Percentiles rank a stretch among this genome's conserved stretches.
Conservation (phyloP, 1,140 invertebrate genomes). For the Thaumatotibia leucotreta region DNA sequence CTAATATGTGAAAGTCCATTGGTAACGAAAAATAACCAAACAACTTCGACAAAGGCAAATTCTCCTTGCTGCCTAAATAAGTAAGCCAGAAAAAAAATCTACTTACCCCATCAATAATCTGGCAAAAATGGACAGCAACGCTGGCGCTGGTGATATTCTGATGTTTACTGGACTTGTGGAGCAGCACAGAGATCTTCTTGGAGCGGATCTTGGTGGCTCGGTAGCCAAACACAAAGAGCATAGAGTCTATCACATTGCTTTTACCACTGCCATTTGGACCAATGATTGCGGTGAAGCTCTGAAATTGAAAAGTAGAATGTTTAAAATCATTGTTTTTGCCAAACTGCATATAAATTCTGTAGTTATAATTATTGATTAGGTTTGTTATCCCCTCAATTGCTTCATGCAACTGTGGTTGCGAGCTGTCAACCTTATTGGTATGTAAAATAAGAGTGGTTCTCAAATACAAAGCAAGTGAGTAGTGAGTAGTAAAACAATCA, state of each 20-base stretch:
- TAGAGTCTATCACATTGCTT: constrained; percentile 99
- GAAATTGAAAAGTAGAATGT: constrained; percentile 40
- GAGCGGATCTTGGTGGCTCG: constrained; percentile 96
- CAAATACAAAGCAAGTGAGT: too few species aligned
- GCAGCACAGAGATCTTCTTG: constrained; percentile 95
- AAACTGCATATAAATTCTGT: too few species aligned
- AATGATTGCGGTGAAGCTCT: constrained; percentile 97
- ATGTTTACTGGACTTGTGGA: constrained; percentile 95
- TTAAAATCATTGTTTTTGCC: background rate
- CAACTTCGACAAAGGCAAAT: too few species aligned
- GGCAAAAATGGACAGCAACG: constrained; percentile 94
- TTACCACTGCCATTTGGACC: constrained; percentile 99
- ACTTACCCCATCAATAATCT: constrained; percentile 86
- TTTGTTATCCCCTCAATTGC: too few species aligned
- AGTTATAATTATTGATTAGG: too few species aligned
- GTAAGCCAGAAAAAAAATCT: background rate
- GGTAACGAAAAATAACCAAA: too few species aligned
- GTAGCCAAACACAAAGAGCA: constrained; percentile 99
- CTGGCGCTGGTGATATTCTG: constrained; percentile 88
- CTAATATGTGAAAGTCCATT: too few species aligned
- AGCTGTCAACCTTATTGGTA: too few species aligned
- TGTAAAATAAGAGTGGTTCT: too few species aligned
- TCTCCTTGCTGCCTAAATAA: too few species aligned
- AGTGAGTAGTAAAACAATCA: too few species aligned
- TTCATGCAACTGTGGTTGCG: too few species aligned